Percentiles rank a stretch among this genome's conserved stretches.
phyloP scores from a whole-genome alignment of 1,140 invertebrate genomes.

The Trichonephila clavipes region DNA sequence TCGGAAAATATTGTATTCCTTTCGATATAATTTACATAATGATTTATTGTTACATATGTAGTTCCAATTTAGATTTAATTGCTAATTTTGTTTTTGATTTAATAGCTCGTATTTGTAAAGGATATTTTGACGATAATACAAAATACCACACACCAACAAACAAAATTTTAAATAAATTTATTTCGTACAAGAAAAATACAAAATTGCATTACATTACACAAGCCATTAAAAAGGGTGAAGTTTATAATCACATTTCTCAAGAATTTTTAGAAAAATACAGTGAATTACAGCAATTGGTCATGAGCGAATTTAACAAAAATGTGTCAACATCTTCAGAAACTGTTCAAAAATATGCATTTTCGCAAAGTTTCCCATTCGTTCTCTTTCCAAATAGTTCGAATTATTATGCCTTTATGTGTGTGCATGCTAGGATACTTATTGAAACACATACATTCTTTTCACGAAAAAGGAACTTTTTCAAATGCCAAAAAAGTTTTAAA shows the following conservation, averaged over 20 bases:
- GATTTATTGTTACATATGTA: slow-evolving; percentile 16
- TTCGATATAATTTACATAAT: slow-evolving; percentile 39
- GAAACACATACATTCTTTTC: background rate
- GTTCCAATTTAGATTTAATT: background rate
- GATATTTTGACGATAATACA: slow-evolving; percentile 14
- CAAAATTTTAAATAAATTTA: background rate
- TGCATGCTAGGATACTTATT: background rate
- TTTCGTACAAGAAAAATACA: slow-evolving; percentile 32
- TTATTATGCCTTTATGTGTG: background rate
- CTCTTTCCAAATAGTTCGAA: slow-evolving; percentile 24
- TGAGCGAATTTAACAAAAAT: background rate
- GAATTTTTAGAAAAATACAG: slow-evolving; percentile 25
- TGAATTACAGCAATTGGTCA: background rate
- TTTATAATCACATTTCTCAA: background rate
- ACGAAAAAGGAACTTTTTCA: slow-evolving; percentile 26
- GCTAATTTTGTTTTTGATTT: slow-evolving; percentile 32
- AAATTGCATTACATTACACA: slow-evolving; percentile 13
- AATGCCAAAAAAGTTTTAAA: background rate
- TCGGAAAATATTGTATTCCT: background rate
- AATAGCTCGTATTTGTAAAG: slow-evolving; percentile 7
- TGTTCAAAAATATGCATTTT: slow-evolving; percentile 31
- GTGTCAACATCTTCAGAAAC: background rate
- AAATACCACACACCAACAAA: background rate
- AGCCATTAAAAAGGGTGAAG: slow-evolving; percentile 5
- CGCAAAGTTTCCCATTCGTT: slow-evolving; percentile 23